Base-by-base conservation (phyloP, 2,113 vertebrate species). In the Amphilophus citrinellus region DNA sequence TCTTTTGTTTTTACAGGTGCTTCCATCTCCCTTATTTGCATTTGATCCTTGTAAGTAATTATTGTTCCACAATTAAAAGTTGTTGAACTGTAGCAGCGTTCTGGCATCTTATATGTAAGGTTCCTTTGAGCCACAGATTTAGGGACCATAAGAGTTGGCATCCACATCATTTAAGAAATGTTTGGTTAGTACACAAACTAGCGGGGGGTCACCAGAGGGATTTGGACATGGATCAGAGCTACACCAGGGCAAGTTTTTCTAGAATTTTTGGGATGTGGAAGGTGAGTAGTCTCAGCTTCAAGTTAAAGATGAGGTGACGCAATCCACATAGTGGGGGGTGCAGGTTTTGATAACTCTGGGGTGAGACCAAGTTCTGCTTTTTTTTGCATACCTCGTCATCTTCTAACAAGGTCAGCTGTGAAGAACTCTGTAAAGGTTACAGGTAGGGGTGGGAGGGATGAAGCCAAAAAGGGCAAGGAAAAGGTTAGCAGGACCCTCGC, bases 371-470 rank as follows among this genome's bases (percentile, higher is more conserved):
- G 44, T 44, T 66, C 13, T 24, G 63, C n/a, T 24, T 24, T 44
- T 66, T 44, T 44, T 17, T 44, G 63, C n/a, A 20, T 17, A 1
- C 24, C 0, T 14, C 42, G 63, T 39, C 42, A 20, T 66, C 63
- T 66, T 1, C 63, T 14, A 42, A 44, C 13, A 66, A 42, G 63
- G 63, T 68, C 27, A 68, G 14, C 63, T 0, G 63, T 68, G 39
- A 68, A 68, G 63, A 68, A 47, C 22, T 68, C 39, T 18, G 63
- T 68, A 47, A 68, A 68, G 37, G 63, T 68, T 47, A 68, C 63
- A 68, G 37, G 20, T 18, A 27, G 39, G 44, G 14, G 39, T 44
- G 63, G 63, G 39, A 27, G 63, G 1, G 2, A 5, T 47, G 39
- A 44, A 66, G 63, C 17, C 24, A 14, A 66, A 66, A 44, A 66